Evolutionary conservation across 2,797 vertebrate genomes (phyloP).

Genomic region (Echiichthys vipera): DNA sequence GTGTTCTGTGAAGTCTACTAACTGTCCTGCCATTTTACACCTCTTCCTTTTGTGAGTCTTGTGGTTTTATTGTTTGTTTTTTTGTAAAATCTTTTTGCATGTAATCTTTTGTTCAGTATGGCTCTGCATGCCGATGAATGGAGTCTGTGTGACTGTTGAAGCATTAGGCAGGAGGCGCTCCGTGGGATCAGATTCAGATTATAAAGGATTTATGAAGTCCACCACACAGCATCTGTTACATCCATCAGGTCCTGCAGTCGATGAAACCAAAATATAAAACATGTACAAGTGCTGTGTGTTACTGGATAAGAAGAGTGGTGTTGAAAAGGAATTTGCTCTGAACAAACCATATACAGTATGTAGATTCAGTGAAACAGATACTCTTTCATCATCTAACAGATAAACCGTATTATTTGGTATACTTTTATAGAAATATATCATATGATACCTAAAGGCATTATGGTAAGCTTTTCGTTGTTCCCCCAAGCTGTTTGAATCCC

Average conservation of each 20-base stretch:
- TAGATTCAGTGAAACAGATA: not conserved
- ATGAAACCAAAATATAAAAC: slow-evolving; percentile 11
- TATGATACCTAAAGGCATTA: not conserved
- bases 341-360: not conserved
- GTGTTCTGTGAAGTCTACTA: slow-evolving; percentile 61
- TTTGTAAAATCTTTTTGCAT: slow-evolving; percentile 6
- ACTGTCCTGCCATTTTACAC: slow-evolving; percentile 81
- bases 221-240: slow-evolving; percentile 67
- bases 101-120: slow-evolving; percentile 7
- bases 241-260: slow-evolving; percentile 37
- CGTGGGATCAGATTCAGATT: slow-evolving; percentile 72
- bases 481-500: not conserved
- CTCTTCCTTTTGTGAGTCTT: slow-evolving; percentile 15
- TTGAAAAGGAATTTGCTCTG: not conserved
- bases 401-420: not conserved
- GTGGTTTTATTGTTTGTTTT: not conserved
- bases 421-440: not conserved
- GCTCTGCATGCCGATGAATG: slow-evolving; percentile 22
- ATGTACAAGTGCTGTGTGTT: not conserved
- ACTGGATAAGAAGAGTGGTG: not conserved
- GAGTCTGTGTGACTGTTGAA: slow-evolving; percentile 31
- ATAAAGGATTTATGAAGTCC: slow-evolving; percentile 74
- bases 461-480: not conserved
- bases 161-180: slow-evolving; percentile 59
- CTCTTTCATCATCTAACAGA: not conserved